A percentile compares a stretch with the other conserved stretches of the same genome.
Evolutionary conservation across 2,888 invertebrate genomes (phyloP).

Genomic region (Tortrix viridana): DNA sequence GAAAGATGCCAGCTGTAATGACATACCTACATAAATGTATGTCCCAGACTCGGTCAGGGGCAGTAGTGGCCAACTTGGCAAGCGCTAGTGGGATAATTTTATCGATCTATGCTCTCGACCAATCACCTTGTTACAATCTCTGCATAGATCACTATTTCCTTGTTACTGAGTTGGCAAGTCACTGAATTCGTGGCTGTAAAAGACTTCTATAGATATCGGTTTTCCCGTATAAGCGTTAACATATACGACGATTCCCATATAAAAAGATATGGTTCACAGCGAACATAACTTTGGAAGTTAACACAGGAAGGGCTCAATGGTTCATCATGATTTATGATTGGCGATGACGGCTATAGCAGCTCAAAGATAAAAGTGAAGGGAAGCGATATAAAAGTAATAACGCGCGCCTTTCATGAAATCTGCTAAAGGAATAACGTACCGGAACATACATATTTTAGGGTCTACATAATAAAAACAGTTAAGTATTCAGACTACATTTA

Average conservation of each 20-base stretch:
- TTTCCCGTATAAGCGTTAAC: slow-evolving; percentile 25
- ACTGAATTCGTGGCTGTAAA: too few relatives aligned
- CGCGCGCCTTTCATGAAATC: slow-evolving; percentile 7
- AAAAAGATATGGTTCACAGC: slow-evolving; percentile 25
- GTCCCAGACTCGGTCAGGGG: slow-evolving; percentile 57
- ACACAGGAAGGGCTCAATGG: slow-evolving; percentile 26
- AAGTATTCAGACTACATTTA: not conserved
- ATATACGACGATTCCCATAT: slow-evolving; percentile 21
- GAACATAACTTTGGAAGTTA: slow-evolving; percentile 34
- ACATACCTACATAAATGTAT: slow-evolving; percentile 22
- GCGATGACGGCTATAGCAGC: slow-evolving; percentile 21
- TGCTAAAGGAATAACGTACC: not conserved
- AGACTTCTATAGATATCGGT: not conserved
- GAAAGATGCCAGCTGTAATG: slow-evolving; percentile 28
- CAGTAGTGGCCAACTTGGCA: slow-evolving; percentile 77
- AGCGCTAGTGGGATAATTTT: slow-evolving; percentile 65
- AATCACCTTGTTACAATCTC: slow-evolving; percentile 23
- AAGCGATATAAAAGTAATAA: slow-evolving; percentile 28
- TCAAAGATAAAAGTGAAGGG: slow-evolving; percentile 26
- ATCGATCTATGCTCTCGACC: slow-evolving; percentile 55
- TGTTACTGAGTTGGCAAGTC: slow-evolving; percentile 4
- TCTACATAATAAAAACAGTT: not conserved
- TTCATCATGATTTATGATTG: slow-evolving; percentile 34
- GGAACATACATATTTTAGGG: not conserved
- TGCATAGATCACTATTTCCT: slow-evolving; percentile 42